These are phyloP conservation scores for Platanista minor DNA, from an alignment of 2,113 vertebrate species.

Conservation along the genomic window DNA sequence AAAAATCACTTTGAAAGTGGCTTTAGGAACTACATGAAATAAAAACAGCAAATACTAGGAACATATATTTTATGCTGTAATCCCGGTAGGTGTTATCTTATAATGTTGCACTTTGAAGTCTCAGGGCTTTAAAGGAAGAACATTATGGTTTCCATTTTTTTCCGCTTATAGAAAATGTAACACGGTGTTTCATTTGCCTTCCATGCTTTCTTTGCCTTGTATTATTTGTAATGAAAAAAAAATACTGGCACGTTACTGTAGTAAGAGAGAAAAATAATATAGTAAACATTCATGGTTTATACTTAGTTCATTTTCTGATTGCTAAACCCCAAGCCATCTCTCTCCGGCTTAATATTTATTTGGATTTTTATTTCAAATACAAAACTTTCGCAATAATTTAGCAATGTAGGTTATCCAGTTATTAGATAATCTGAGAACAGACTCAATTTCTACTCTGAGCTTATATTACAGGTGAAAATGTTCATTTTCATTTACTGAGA, in stretches of 20 bases:
- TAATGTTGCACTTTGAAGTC: neutral
- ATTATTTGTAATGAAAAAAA: neutral
- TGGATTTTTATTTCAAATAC: constrained; percentile 17
- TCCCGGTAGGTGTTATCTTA: neutral
- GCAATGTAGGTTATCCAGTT: neutral
- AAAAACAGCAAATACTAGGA: neutral
- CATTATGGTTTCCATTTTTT: neutral
- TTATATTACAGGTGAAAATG: neutral
- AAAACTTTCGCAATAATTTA: constrained; percentile 14
- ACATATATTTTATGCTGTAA: neutral
- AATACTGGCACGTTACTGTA: neutral
- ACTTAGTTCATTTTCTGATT: constrained; percentile 7
- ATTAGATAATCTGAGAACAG: neutral
- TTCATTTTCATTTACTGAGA: neutral
- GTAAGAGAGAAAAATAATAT: neutral
- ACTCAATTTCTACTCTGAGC: neutral
- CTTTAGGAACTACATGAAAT: neutral
- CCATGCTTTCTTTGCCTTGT: neutral
- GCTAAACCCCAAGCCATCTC: neutral
- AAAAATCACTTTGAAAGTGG: constrained; percentile 9
- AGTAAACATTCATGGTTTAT: neutral
- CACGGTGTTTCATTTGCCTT: neutral
- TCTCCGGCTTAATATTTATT: neutral
- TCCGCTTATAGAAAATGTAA: neutral
- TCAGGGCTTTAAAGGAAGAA: neutral